Base-by-base conservation (phyloP, 53 echinoderm and acorn worm species). In the Patiria pectinifera region DNA sequence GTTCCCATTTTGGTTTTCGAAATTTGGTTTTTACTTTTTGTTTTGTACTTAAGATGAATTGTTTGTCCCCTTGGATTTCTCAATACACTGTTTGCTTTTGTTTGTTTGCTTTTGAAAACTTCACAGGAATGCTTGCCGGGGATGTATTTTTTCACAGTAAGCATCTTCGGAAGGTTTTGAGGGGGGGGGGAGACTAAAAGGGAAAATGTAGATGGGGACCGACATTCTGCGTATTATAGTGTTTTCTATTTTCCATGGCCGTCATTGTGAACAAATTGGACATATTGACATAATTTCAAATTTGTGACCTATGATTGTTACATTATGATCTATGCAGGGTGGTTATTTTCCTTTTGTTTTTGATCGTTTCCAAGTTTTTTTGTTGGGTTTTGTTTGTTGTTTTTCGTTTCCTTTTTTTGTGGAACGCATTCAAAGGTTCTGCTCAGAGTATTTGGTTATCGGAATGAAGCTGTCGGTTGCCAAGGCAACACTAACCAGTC, bases 271-370 rank as follows among this genome's bases (percentile, higher is more conserved):
- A 3, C 19, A 66, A 18, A 66, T 66, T 11, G 3, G 13, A 66
- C 19, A 14, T 8, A 60, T 60, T 60, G 60, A 60, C 9, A 11
- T 60, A 8, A 60, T 14, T 66, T 66, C 69, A 69, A 85, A 85
- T 63, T 85, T 16, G 18, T 60, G 24, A 85, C 25, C 25, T 69
- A 45, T 85, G 66, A 83, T 60, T 61, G 59, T 59, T n/a, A 9
- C 78, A 61, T 78, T 90, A 81, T 59, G 69, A 90, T 90, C 90
- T 90, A 90, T 90, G 90, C 90, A 90, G 90, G 90, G 90, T 90
- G 80, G 81, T 90, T 62, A 44, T 45, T 45, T 80, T n/a, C 66
- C 62, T 43, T 44, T 84, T 10, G 43, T 45, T 44, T 76, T 24
- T 76, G 8, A 76, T 7, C 76, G 5, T 23, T 26, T 24, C 6